A percentile compares a stretch with the other conserved stretches of the same genome.
Conservation (phyloP, 2,113 vertebrate genomes). For the Hemibagrus wyckioides region DNA sequence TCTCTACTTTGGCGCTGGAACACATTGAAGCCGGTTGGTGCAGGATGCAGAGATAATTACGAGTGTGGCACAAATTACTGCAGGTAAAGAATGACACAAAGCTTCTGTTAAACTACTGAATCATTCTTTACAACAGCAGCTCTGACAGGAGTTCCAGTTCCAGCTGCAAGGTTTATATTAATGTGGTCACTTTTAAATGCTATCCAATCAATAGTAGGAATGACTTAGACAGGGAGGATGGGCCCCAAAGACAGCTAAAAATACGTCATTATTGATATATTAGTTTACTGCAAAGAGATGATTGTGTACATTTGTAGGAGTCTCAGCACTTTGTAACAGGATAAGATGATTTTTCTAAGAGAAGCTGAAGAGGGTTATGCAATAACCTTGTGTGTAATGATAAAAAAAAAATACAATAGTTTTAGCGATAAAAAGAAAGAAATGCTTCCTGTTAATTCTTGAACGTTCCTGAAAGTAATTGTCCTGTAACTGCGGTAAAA, state of each 20-base stretch:
- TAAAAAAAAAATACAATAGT: background rate
- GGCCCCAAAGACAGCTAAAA: background rate
- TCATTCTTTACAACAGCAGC: background rate
- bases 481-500: background rate
- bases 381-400: background rate
- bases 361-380: background rate
- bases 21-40: conserved; percentile 73
- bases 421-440: background rate
- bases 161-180: background rate
- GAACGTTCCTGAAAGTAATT: background rate
- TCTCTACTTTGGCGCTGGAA: conserved; percentile 79
- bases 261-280: background rate
- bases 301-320: background rate
- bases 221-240: background rate
- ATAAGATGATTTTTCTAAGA: background rate
- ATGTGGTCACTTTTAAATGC: background rate
- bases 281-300: background rate
- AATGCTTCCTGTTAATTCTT: background rate
- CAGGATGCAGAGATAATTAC: conserved; percentile 68
- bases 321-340: background rate
- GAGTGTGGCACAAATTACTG: conserved; percentile 77
- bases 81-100: conserved; percentile 62
- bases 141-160: background rate
- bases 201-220: background rate
- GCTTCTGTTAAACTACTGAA: background rate